Evolutionary conservation across 2,888 invertebrate species (phyloP).

Genomic region (Drosophila emarginata): DNA sequence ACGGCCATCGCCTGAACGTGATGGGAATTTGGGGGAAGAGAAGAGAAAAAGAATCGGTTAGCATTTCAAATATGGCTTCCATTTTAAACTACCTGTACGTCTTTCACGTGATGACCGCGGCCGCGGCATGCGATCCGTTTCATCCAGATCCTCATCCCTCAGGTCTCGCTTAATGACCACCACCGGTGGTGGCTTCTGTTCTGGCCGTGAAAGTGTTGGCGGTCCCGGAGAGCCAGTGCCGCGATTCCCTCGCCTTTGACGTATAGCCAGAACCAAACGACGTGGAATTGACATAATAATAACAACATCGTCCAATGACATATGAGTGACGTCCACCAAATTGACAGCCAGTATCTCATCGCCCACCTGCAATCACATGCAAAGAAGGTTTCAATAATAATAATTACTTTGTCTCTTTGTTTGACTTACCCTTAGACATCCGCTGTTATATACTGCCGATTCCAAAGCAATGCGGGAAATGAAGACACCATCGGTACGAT

Average conservation of each 20-base stretch:
- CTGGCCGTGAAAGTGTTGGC: slow-evolving; percentile 85
- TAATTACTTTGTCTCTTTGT: background rate
- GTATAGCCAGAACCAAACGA: slow-evolving; percentile 95
- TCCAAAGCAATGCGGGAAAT: slow-evolving; percentile 97
- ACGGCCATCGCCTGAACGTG: slow-evolving; percentile 87
- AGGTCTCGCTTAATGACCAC: slow-evolving; percentile 95
- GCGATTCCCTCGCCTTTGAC: slow-evolving; percentile 89
- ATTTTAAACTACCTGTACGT: slow-evolving; percentile 82
- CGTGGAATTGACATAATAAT: slow-evolving; percentile 99
- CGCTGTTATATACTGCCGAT: slow-evolving; percentile 98
- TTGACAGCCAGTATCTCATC: slow-evolving; percentile 99
- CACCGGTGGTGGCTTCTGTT: slow-evolving; percentile 94
- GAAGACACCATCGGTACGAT: slow-evolving; percentile 97
- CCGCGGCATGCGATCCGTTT: slow-evolving; percentile 84
- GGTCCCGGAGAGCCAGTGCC: slow-evolving; percentile 82
- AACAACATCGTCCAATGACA: slow-evolving; percentile 99
- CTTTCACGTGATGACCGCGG: slow-evolving; percentile 83
- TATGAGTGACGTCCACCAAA: slow-evolving; percentile 97
- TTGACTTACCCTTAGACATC: slow-evolving; percentile 90
- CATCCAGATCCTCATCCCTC: slow-evolving; percentile 90
- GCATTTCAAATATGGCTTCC: slow-evolving; percentile 75
- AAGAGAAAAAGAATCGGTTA: slow-evolving; percentile 52
- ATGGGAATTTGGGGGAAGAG: too few relatives aligned
- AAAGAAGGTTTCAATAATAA: background rate
- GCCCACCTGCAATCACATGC: slow-evolving; percentile 88